Base-by-base conservation (phyloP, 2,888 invertebrate species). In the Zaprionus obscuricornis region DNA sequence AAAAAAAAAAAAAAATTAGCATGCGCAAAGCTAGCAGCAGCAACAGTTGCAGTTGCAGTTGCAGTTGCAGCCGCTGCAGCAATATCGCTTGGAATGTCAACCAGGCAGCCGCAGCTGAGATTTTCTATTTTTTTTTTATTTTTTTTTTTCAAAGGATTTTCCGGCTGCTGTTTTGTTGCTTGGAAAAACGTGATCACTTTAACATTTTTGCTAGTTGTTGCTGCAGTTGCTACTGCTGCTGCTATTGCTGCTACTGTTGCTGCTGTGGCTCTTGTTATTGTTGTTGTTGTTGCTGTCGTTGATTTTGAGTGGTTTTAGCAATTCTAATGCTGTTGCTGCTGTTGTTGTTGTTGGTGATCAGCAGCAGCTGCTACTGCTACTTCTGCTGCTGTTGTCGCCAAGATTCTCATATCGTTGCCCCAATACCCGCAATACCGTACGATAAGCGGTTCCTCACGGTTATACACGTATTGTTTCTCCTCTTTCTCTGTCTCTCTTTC, bases 171-270 rank as follows among this genome's bases (percentile, higher is more conserved):
- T 65, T 54, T 68, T 58, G 55, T 62, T 40, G 58, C 58, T 57
- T 50, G 34, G 55, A 56, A 87, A 88, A 88, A 88, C 88, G 88
- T 88, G 88, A 88, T 88, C 88, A 74, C 76, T 88, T 88, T 85
- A 88, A 84, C 86, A 86, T 88, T 87, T 88, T 79, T 81, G 63
- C 74, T 70, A 73, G 74, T 81, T 73, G 71, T 62, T 66, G 55
- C 31, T 16, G 42, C 46, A 39, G 63, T 24, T 57, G 52, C 55
- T 52, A 45, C 20, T 43, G 24, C 39, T 55, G 62, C 45, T 71
- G 67, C 55, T 65, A 72, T 59, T 69, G 67, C 51, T 57, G 45
- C 31, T 33, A 14, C 50, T 18, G 49, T 29, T 58, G 57, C 40
- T 57, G 66, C 20, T 67, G 60, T 40, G 68, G 64, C 55, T 64